Conservation (phyloP, 1,140 invertebrate genomes). For the Monochamus saltuarius region DNA sequence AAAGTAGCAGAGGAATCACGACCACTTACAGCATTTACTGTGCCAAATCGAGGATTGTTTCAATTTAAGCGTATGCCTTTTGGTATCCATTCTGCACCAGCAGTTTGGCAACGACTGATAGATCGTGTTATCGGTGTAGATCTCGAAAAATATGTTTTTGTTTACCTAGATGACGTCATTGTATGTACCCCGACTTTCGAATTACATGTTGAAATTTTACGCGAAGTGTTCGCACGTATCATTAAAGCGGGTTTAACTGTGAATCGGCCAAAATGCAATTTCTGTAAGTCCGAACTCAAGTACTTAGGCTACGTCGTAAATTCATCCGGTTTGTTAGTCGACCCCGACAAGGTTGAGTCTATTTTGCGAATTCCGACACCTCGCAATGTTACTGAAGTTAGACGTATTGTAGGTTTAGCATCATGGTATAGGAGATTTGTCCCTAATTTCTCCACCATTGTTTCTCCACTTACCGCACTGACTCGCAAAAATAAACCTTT, state of each 20-base stretch:
- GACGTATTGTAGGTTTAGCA: slow-evolving; percentile 53
- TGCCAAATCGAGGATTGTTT: slow-evolving; percentile 36
- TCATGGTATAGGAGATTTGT: slow-evolving; percentile 53
- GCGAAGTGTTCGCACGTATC: slow-evolving; percentile 3
- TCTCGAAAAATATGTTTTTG: slow-evolving; percentile 26
- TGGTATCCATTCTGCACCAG: slow-evolving; percentile 49
- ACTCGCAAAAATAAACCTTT: slow-evolving; percentile 29
- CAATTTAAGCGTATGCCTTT: slow-evolving; percentile 32
- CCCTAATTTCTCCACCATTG: slow-evolving; percentile 42
- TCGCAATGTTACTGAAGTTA: slow-evolving; percentile 36
- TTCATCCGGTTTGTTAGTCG: slow-evolving; percentile 39
- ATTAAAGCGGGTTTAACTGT: slow-evolving; percentile 24
- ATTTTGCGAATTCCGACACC: slow-evolving; percentile 29
- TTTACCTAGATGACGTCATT: slow-evolving; percentile 47
- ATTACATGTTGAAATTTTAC: slow-evolving; percentile 1
- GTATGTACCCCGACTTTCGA: slow-evolving; percentile 37
- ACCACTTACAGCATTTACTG: slow-evolving; percentile 52
- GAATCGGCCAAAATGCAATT: slow-evolving; percentile 43
- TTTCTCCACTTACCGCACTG: slow-evolving; percentile 33
- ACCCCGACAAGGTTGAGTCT: slow-evolving; percentile 48
- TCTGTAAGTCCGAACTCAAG: slow-evolving; percentile 38
- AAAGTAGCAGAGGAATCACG: slow-evolving; percentile 41
- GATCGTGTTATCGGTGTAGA: slow-evolving; percentile 25
- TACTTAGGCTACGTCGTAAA: slow-evolving; percentile 49
- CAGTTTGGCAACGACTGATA: slow-evolving; percentile 26